Evolutionary conservation across 2,113 vertebrate genomes (phyloP).

Genomic region (Acanthochromis polyacanthus): DNA sequence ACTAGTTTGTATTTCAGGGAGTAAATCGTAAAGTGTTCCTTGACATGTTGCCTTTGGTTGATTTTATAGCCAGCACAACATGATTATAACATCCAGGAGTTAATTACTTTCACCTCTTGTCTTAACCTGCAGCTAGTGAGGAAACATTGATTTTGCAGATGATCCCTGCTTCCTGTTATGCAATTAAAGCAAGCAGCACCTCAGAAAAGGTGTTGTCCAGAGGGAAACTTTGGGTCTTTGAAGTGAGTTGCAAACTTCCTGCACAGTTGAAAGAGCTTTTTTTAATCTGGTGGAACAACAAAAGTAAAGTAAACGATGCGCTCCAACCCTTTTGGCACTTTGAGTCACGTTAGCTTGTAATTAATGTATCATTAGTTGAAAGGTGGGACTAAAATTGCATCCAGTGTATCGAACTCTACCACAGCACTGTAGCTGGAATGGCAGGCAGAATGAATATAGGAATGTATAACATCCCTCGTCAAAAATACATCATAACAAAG

Average conservation of each 20-base stretch:
- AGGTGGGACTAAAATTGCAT: not conserved
- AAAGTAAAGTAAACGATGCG: slow-evolving; percentile 6
- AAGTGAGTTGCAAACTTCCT: slow-evolving; percentile 50
- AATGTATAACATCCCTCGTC: too few species aligned
- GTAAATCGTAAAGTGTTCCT: slow-evolving; percentile 17
- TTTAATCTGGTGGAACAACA: slow-evolving; percentile 23
- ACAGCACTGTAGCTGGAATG: too few species aligned
- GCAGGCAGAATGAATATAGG: too few species aligned
- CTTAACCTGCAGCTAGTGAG: slow-evolving; percentile 45
- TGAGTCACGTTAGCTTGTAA: not conserved
- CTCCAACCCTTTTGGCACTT: slow-evolving; percentile 3
- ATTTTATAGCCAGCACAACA: slow-evolving; percentile 32
- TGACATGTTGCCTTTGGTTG: slow-evolving; percentile 22
- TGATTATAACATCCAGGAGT: slow-evolving; percentile 47
- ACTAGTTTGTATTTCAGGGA: slow-evolving; percentile 5
- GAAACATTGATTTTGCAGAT: slow-evolving; percentile 58
- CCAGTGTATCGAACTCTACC: not conserved
- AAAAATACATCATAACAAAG: too few species aligned
- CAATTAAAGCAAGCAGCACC: slow-evolving; percentile 60
- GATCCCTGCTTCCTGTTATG: slow-evolving; percentile 48
- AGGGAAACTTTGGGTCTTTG: slow-evolving; percentile 51
- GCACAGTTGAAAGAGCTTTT: slow-evolving; percentile 30
- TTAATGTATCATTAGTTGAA: slow-evolving; percentile 3
- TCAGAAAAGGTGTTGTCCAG: slow-evolving; percentile 46
- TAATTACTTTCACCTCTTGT: slow-evolving; percentile 59